Base-by-base conservation (phyloP, 2,888 invertebrate species). In the Stenolophus ochropezus region DNA sequence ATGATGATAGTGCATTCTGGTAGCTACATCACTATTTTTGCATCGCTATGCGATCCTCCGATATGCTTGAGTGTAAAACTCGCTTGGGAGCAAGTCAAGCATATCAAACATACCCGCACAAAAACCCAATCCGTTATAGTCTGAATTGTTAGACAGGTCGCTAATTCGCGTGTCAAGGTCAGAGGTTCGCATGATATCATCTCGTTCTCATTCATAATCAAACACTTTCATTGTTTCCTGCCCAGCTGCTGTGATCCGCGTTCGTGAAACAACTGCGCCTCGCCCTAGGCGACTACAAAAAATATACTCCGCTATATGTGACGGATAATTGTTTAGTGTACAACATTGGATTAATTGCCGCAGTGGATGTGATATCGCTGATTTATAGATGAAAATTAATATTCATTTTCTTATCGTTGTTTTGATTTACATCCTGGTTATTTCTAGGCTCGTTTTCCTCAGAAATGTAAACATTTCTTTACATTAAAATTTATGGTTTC, bases 151-250 rank as follows among this genome's bases (percentile, higher is more conserved):
- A 61, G 61, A 25, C 23, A 61, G 61, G 61, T 61, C 56, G 21
- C 56, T 56, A 61, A 61, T 61, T 61, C 61, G 25, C 61, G 25
- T 61, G 61, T 61, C 61, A 61, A 61, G 61, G 61, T 61, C 61
- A 61, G 23, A 23, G 61, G 61, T 61, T 61, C 61, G 23, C 61
- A 61, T 61, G 61, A 61, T 61, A 61, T 61, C 61, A 61, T 61
- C 61, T 25, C 25, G 61, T 25, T 25, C 23, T 61, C 61, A 61
- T 61, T 61, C 61, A 61, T 61, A 61, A 61, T 61, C 61, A 61
- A 25, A 20, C 25, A 61, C 61, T 61, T 61, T 61, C 61, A 61
- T 61, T 61, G 61, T 61, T 61, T 61, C 25, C 21, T 20, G 11
- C 20, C 23, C n/a, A n/a, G 61, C 61, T 61, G 25, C 61, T n/a